Evolutionary conservation across 2,113 vertebrate genomes (phyloP), one percentile per base, ranked within the genome.

Genomic region (Dendropsophus ebraccatus): DNA sequence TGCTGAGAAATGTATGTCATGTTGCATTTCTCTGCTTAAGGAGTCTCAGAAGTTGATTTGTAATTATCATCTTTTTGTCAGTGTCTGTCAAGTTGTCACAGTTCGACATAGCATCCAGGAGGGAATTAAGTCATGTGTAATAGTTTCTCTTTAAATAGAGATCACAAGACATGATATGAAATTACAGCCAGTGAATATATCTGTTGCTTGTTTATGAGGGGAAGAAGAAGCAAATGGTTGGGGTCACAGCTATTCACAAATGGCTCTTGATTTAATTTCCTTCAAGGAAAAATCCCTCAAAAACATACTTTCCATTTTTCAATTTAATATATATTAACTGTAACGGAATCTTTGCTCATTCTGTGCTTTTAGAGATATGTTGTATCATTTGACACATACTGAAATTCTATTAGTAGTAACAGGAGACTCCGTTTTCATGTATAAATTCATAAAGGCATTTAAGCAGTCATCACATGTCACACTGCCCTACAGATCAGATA

Each of bases 161-260:
- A 80, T 87, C 78, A 87, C 85, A 81, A 81, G 85, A 62, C 85
- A 62, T 73, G 85, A 87, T 87, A 81, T 87, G 85, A 74, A 87
- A 87, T 87, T 87, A 81, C 85, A 87, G 60, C 77, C 85, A 87
- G 52, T 65, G 75, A 62, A 77, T 76, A 84, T 62, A 84, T 77
- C 54, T 49, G 83, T 47, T 67, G 62, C 84, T 60, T 47, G 47
- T 79, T 69, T 79, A 79, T 77, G 76, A 70, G 19, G 60, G 76
- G 45, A 72, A 28, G 76, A 70, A 72, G 60, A 47, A 72, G 77
- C 65, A 60, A 79, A 79, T 56, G 75, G 60, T 41, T 37, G 6
- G 12, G 58, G 60, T 86, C 50, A 47, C 47, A 60, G n/a, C 35
- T 72, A 72, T 54, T 81, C 60, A 49, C 47, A 35, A 84, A 70